Conservation (phyloP, 2,888 invertebrate genomes). For the Noctua comes region DNA sequence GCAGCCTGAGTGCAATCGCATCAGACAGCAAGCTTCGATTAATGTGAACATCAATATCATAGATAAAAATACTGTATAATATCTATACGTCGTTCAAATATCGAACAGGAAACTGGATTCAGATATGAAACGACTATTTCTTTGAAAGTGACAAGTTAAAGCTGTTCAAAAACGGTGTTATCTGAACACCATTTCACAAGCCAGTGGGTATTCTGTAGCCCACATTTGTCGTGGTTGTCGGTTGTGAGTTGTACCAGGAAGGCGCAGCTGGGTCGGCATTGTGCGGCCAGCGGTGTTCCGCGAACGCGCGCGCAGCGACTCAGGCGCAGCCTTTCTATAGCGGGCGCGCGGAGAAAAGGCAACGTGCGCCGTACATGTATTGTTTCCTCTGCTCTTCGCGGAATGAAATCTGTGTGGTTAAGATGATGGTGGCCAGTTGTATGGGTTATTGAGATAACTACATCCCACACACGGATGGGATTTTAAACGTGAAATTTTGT, state of each 20-base stretch:
- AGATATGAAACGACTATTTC: not conserved
- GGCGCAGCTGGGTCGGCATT: slow-evolving; percentile 67
- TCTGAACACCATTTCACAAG: not conserved
- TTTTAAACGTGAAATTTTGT: not conserved
- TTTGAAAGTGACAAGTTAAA: not conserved
- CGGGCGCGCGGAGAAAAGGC: slow-evolving; percentile 62
- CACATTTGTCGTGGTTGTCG: slow-evolving; percentile 28
- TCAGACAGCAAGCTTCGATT: not conserved
- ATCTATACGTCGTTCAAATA: not conserved
- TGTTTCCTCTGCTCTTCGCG: slow-evolving; percentile 66
- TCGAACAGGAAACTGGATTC: not conserved
- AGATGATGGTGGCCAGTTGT: slow-evolving; percentile 20
- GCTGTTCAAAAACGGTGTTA: not conserved
- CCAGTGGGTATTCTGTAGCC: slow-evolving; percentile 47
- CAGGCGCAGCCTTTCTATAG: slow-evolving; percentile 70
- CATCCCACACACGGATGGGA: not conserved
- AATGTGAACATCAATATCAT: not conserved
- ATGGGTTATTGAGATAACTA: slow-evolving; percentile 7
- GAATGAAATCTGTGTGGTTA: slow-evolving; percentile 64
- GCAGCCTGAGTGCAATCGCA: not conserved
- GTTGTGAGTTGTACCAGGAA: slow-evolving; percentile 68
- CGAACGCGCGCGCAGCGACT: slow-evolving; percentile 63
- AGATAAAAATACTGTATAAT: not conserved
- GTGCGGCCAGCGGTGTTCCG: slow-evolving; percentile 64
- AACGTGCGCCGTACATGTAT: slow-evolving; percentile 59